Evolutionary conservation across 1,140 invertebrate genomes (phyloP).

Genomic region (Centruroides sculpturatus): DNA sequence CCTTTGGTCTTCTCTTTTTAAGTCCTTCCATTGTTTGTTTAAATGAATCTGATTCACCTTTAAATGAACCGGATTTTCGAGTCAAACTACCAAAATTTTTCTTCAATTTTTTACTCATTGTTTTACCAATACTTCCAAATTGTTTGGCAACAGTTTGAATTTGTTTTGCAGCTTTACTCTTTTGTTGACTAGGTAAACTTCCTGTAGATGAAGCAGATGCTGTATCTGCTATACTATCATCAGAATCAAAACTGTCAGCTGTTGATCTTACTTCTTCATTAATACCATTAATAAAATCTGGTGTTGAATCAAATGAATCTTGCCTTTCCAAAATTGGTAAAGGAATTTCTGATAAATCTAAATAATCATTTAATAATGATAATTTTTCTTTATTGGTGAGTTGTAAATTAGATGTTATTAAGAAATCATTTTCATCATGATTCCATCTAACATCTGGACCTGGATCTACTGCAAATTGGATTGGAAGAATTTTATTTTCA

Average conservation of each 20-base stretch:
- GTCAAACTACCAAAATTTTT: conserved; percentile 41
- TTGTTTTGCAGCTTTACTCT: conserved; percentile 47
- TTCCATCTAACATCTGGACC: conserved; percentile 57
- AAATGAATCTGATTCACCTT: conserved; percentile 2
- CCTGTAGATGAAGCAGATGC: conserved; percentile 4
- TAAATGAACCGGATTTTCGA: conserved; percentile 17
- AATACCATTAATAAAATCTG: conserved; percentile 10
- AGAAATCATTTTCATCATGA: conserved; percentile 34
- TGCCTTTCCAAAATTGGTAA: conserved; percentile 10
- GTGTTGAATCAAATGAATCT: conserved; percentile 7
- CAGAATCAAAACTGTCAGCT: conserved; percentile 15
- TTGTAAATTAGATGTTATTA: conserved; percentile 22
- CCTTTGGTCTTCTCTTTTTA: not conserved
- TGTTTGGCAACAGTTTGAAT: conserved; percentile 52
- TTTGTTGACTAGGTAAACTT: conserved; percentile 16
- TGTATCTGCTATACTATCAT: conserved; percentile 13
- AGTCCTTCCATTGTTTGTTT: not conserved
- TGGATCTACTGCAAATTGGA: conserved; percentile 72
- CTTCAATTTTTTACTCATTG: conserved; percentile 58
- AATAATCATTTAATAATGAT: conserved; percentile 40
- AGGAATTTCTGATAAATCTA: conserved; percentile 40
- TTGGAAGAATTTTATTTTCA: conserved; percentile 50
- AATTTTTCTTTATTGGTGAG: conserved; percentile 34
- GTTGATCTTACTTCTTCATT: conserved; percentile 19
- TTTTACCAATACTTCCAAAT: conserved; percentile 57